Evolutionary conservation across 2,797 vertebrate genomes (phyloP), one percentile per base, ranked within the genome.

Genomic region (Anas georgica): DNA sequence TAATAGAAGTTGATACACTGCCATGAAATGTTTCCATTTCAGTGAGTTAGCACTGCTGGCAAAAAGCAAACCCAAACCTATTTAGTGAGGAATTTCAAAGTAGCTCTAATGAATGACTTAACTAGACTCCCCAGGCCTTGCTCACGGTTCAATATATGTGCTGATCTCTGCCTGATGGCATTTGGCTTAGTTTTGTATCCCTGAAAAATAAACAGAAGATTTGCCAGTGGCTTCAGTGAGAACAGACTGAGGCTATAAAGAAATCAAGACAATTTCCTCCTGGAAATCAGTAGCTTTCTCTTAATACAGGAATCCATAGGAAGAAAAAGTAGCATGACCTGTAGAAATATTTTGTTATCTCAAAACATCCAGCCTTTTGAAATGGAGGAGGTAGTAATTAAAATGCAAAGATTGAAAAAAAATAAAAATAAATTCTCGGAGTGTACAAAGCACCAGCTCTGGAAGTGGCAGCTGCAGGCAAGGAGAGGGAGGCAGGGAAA

Each of bases 121-220:
- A 86, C 45, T 25, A 28, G 73, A 48, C 66, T 88, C 93, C 66
- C 73, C 73, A 88, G 76, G 68, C 83, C 74, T 90, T 59, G 67
- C 69, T 86, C 20, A 28, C 2, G 6, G 83, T 91, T 91, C 90
- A 67, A 1, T 86, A 37, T 54, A 69, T 37, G 59, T 21, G 6
- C 88, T 88, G 88, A 91, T 90, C 88, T 91, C 83, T 94, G 83
- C 91, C 73, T 95, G 93, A 79, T 88, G 85, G 91, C 91, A 67
- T 83, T 94, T 91, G 67, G 80, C 77, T 95, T 94, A 29, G 67
- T 66, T 92, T 90, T 88, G 55, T 59, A 88, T 48, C 69, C 74
- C 50, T 91, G 59, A 86, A 94, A 95, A 94, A 92, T 88, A 93
- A 91, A 89, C 62, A 93, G 81, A 74, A 77, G 58, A 50, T 83